A percentile compares a stretch with the other conserved stretches of the same genome.
These are phyloP conservation scores for Ephydatia muelleri DNA, from an alignment of 37 sponge, comb jelly and placozoan genomes.

Conservation along the genomic window DNA sequence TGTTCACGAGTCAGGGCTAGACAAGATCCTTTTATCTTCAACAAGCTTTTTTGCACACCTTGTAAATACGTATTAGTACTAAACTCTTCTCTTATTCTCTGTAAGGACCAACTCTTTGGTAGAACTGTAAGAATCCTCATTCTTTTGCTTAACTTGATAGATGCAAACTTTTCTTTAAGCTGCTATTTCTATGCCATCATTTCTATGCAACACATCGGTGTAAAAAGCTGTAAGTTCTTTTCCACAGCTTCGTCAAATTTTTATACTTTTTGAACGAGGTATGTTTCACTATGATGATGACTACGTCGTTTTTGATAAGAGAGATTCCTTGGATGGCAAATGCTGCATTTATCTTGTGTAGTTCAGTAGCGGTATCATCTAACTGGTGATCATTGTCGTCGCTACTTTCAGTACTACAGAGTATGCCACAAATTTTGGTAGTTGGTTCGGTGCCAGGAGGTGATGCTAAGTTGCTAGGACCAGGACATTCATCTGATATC, in stretches of 20 bases:
- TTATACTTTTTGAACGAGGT: too few relatives aligned
- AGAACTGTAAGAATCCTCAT: conserved; percentile 10
- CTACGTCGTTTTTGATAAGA: neutral
- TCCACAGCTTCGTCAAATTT: too few relatives aligned
- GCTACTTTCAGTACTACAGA: neutral
- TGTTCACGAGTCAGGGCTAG: conserved; percentile 16
- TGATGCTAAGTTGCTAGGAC: neutral
- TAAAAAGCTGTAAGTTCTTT: too few relatives aligned
- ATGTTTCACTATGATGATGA: too few relatives aligned
- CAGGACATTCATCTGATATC: neutral
- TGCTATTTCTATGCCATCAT: too few relatives aligned
- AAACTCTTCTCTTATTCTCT: conserved; percentile 3
- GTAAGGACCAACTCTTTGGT: neutral
- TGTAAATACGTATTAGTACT: neutral
- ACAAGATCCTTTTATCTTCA: conserved; percentile 4
- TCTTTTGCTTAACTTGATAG: neutral
- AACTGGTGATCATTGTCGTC: neutral
- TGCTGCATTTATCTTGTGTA: neutral
- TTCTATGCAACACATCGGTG: too few relatives aligned
- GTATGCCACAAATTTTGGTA: neutral
- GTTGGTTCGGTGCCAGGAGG: neutral
- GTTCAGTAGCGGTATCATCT: neutral
- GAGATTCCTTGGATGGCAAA: neutral
- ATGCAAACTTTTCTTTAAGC: conserved; percentile 9
- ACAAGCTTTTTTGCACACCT: conserved; percentile 25